Conservation (phyloP, 2,797 vertebrate species). For the Melanotaenia nigrans region DNA sequence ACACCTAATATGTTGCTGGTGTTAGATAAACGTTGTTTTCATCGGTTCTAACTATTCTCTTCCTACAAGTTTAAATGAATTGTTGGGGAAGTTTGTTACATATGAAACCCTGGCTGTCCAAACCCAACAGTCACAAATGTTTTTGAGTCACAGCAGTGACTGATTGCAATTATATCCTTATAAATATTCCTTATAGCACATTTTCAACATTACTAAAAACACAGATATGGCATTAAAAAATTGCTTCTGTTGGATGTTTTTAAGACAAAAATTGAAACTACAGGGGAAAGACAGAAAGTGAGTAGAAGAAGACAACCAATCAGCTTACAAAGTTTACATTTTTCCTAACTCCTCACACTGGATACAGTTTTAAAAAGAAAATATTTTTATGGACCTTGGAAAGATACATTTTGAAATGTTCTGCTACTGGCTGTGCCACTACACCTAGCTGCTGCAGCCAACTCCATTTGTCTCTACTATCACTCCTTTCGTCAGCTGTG, state of each 20-base stretch:
- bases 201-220: neutral
- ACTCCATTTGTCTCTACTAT: neutral
- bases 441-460: neutral
- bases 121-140: neutral
- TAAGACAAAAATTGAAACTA: neutral
- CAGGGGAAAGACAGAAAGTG: too few species aligned
- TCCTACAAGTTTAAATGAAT: neutral
- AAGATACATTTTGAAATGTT: neutral
- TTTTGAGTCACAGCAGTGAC: neutral
- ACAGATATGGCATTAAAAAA: neutral
- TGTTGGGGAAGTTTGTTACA: neutral
- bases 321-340: neutral
- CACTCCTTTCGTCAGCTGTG: neutral
- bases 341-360: neutral
- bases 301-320: too few species aligned
- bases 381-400: neutral
- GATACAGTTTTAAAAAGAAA: neutral
- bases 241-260: neutral
- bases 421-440: too few species aligned
- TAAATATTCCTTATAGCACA: neutral
- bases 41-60: neutral
- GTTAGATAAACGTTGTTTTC: neutral
- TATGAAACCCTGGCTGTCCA: neutral
- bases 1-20: neutral
- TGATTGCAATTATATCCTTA: neutral